These are phyloP conservation scores for Mayetiola destructor DNA, from an alignment of 2,888 invertebrate species.

Conservation along the genomic window DNA sequence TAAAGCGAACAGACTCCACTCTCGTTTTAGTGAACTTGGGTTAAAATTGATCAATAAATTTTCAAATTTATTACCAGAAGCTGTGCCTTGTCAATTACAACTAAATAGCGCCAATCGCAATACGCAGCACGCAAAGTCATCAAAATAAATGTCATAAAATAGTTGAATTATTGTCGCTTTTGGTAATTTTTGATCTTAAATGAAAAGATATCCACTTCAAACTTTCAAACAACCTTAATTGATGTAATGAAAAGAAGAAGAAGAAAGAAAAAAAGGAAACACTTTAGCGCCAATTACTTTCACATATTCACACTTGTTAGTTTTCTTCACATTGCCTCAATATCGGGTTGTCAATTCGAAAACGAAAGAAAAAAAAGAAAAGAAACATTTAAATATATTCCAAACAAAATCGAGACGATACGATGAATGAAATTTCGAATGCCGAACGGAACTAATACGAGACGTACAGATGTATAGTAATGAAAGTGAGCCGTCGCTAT, in stretches of 20 bases:
- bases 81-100: too few species aligned
- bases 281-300: not conserved
- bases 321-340: not conserved
- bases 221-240: not conserved
- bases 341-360: not conserved
- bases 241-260: not conserved
- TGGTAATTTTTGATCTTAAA: too few species aligned
- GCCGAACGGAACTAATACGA: not conserved
- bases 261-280: not conserved
- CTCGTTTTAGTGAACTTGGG: too few species aligned
- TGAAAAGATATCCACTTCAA: not conserved
- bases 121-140: too few species aligned
- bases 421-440: not conserved
- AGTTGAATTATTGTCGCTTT: too few species aligned
- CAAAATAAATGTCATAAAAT: too few species aligned
- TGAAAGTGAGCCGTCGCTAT: not conserved
- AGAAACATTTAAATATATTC: not conserved
- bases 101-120: too few species aligned
- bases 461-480: not conserved
- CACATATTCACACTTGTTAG: not conserved
- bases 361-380: too few species aligned
- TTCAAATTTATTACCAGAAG: too few species aligned
- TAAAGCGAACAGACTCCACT: too few species aligned
- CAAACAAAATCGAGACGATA: not conserved
- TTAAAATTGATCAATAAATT: too few species aligned